Conservation (phyloP, 1,140 invertebrate genomes). For the Trissolcus basalis region DNA sequence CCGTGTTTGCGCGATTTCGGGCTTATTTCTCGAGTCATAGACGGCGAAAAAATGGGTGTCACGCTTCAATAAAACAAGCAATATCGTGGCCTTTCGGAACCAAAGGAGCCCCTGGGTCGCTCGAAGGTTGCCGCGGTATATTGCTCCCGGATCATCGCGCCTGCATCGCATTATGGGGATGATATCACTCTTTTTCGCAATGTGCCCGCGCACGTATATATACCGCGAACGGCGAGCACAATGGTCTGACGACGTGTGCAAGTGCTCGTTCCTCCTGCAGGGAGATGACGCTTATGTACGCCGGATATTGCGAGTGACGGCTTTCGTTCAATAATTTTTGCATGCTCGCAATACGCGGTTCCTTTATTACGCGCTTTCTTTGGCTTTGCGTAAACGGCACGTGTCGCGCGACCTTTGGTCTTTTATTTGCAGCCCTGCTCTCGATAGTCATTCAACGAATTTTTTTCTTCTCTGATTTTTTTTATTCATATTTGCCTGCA, state of each 20-base stretch:
- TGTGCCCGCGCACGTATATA: constrained; percentile 34
- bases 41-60: constrained; percentile 59
- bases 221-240: constrained; percentile 47
- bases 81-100: constrained; percentile 58
- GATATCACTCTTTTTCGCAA: constrained; percentile 70
- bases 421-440: constrained; percentile 36
- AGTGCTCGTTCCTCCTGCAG: constrained; percentile 27
- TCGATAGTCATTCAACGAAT: constrained; percentile 28
- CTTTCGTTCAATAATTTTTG: constrained; percentile 66
- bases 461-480: constrained; percentile 12
- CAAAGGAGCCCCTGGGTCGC: constrained; percentile 52
- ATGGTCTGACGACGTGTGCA: constrained; percentile 27
- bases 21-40: constrained; percentile 53
- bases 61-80: constrained; percentile 66
- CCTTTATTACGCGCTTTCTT: constrained; percentile 52
- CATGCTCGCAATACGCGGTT: constrained; percentile 46
- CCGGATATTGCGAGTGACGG: constrained; percentile 49
- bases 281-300: constrained; percentile 51
- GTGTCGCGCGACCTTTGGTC: constrained; percentile 36
- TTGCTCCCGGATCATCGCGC: constrained; percentile 64
- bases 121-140: constrained; percentile 54
- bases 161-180: constrained; percentile 66
- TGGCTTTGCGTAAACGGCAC: constrained; percentile 26
- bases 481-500: background rate
- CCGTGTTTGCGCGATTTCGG: constrained; percentile 50